These are phyloP conservation scores for Zingel zingel DNA, from an alignment of 2,113 vertebrate genomes.

Conservation along the genomic window DNA sequence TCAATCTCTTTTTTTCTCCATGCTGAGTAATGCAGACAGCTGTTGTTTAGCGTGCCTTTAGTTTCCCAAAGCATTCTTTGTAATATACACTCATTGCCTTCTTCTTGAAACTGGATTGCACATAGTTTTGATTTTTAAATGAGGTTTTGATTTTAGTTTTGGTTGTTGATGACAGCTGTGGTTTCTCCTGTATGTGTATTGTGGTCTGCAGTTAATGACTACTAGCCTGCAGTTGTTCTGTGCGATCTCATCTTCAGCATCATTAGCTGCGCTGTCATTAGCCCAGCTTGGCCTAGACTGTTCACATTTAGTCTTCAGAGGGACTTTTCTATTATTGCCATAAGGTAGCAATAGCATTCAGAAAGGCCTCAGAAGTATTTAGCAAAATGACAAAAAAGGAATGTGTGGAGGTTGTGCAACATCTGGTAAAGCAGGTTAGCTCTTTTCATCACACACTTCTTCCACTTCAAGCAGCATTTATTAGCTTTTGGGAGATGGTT, in stretches of 20 bases:
- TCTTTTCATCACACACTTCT: conserved; percentile 5
- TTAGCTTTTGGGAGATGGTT: not conserved
- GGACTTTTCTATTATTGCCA: conserved; percentile 5
- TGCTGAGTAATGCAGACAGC: conserved; percentile 31
- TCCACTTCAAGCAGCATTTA: not conserved
- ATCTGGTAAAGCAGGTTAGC: conserved; percentile 2
- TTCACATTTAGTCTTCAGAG: not conserved
- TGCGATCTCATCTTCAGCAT: conserved; percentile 22
- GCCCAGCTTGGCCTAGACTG: not conserved
- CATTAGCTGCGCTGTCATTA: conserved; percentile 27
- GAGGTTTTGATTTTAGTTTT: not conserved
- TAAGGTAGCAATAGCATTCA: conserved; percentile 28
- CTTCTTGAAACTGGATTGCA: not conserved
- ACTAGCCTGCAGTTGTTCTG: conserved; percentile 18
- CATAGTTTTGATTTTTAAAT: not conserved
- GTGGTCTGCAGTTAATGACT: conserved; percentile 20
- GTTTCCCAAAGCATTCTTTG: conserved; percentile 1
- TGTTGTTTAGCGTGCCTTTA: not conserved
- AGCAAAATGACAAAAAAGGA: not conserved
- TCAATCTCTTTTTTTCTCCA: not conserved
- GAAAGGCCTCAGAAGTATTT: conserved; percentile 5
- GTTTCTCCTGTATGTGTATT: conserved; percentile 14
- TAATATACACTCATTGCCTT: not conserved
- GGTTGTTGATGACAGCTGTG: conserved; percentile 3
- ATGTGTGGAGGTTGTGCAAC: not conserved